A percentile compares a stretch with the other conserved stretches of the same genome.
phyloP scores from a whole-genome alignment of 2,888 invertebrate genomes.

The Acrocyrtus sp. region DNA sequence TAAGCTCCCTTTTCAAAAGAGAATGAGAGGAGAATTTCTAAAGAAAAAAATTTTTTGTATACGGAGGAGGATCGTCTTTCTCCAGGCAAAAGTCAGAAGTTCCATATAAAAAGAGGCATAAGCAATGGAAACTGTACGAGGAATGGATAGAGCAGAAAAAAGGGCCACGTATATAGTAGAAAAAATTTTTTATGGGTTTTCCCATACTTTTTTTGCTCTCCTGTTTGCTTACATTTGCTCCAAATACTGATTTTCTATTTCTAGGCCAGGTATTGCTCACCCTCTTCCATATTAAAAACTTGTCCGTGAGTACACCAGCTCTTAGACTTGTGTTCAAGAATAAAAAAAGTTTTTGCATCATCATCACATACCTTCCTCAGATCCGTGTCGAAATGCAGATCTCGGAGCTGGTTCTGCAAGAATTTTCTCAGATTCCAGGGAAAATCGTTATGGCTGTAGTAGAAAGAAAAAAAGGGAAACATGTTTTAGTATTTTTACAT shows the following conservation, averaged over 20 bases:
- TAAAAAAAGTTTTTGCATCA: not conserved
- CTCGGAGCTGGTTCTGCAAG: slow-evolving; percentile 63
- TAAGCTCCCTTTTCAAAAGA: slow-evolving; percentile 40
- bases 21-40: slow-evolving; percentile 3
- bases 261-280: not conserved
- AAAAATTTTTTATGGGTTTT: not conserved
- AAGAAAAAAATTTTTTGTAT: not conserved
- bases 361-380: slow-evolving; percentile 58
- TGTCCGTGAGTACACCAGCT: not conserved
- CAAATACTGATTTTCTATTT: not conserved
- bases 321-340: not conserved
- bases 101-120: not conserved
- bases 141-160: not conserved
- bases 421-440: slow-evolving; percentile 63
- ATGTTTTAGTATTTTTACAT: no score
- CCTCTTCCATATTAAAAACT: not conserved
- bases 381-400: slow-evolving; percentile 63
- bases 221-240: not conserved
- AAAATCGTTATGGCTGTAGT: slow-evolving; percentile 64
- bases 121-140: not conserved
- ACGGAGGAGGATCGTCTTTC: not conserved
- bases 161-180: not conserved
- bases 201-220: not conserved
- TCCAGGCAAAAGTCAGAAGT: not conserved
- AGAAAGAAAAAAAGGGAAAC: slow-evolving; percentile 23